phyloP scores from a whole-genome alignment of 2,888 invertebrate species.

The Rhyacophila evoluta region DNA sequence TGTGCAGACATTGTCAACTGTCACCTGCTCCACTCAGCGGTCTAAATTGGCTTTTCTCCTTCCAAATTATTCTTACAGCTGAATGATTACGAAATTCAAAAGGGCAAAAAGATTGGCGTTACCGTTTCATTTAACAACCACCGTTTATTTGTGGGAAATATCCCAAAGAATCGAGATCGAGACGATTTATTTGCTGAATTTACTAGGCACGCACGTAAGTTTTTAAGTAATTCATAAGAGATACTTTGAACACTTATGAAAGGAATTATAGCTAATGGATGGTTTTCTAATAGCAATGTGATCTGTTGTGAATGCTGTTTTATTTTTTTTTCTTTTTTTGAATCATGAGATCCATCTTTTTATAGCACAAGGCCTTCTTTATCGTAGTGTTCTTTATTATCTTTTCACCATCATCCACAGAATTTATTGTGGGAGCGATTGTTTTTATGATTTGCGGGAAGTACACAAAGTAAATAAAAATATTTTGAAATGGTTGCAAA shows the following conservation, averaged over 20 bases:
- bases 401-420: neutral
- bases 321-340: constrained; percentile 1
- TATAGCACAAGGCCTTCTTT: constrained; percentile 31
- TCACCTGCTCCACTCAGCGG: constrained; percentile 60
- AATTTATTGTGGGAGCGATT: neutral
- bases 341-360: constrained; percentile 33
- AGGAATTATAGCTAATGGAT: constrained; percentile 40
- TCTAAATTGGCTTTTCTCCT: constrained; percentile 78
- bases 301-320: constrained; percentile 16
- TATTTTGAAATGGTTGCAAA: no score
- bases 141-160: constrained; percentile 99
- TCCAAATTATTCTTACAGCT: constrained; percentile 95
- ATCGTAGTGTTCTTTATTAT: constrained; percentile 23
- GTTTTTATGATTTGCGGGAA: neutral
- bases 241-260: constrained; percentile 57
- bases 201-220: constrained; percentile 99
- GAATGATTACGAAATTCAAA: constrained; percentile 99
- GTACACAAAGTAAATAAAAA: no score
- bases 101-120: constrained; percentile 99
- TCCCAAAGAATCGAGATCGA: constrained; percentile 99
- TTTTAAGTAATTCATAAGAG: constrained; percentile 75
- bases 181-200: constrained; percentile 99
- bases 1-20: constrained; percentile 61
- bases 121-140: constrained; percentile 99
- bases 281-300: constrained; percentile 29